Base-by-base conservation (phyloP, 2,797 vertebrate species). In the Balearica regulorum region DNA sequence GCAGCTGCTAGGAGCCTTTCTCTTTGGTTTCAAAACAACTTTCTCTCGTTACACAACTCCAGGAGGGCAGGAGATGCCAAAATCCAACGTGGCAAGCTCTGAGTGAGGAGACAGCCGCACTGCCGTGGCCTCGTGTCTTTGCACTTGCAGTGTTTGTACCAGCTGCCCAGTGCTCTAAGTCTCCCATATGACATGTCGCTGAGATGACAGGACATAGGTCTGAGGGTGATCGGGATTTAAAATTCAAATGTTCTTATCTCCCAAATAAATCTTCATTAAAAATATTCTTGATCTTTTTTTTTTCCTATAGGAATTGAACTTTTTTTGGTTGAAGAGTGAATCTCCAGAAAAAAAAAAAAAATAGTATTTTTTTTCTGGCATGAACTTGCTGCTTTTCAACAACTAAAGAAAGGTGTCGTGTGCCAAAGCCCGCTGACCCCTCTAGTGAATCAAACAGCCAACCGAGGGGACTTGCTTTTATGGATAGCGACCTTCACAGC, bases 381-480 rank as follows among this genome's bases (percentile, higher is more conserved):
- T 11, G 11, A 88, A 35, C 25, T 57, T 54, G 16, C 25, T 57
- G 13, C 6, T 66, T 90, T 87, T 77, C 57, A 69, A 26, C 31
- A 69, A 4, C 33, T 70, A 48, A 55, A 78, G 72, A 66, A 77
- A 70, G 37, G 19, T 2, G 2, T 33, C 53, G 24, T 1, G 28
- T 54, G n/a, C 57, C 77, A 76, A 68, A 75, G 37, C 16, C 16
- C 2, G 2, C 29, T 64, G 80, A 68, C 57, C 70, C 41, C 51
- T 57, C n/a, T 44, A 28, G 41, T 53, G 68, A 44, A 64, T 58
- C 43, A 66, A 79, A 25, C 15, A 51, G n/a, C 22, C 43, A 48
- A 3, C 29, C 4, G 8, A 76, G 28, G 17, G 28, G 44, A 24
- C 48, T 51, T 1, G 0, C 7, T 24, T 3, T 37, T 22, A 54